Evolutionary conservation across 1,140 invertebrate species (phyloP), one percentile per base, ranked within the genome.

Genomic region (Bombus huntii): DNA sequence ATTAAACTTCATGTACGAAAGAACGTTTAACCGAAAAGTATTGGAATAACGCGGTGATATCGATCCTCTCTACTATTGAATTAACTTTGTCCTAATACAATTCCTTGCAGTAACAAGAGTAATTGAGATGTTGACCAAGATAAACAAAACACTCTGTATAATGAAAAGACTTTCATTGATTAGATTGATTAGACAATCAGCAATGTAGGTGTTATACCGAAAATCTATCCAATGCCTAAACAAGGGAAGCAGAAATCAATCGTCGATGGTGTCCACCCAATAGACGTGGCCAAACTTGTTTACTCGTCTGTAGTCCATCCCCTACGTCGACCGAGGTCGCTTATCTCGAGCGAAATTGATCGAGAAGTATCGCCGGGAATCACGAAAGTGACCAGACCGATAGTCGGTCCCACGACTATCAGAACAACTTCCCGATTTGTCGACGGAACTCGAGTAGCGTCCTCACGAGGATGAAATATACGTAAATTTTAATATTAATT

Each of bases 351-450:
- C 8, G 8, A 37, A 28, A 12, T n/a, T 59, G 57, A 78, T 78
- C 59, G 59, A 78, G 68, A 71, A 72, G 42, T 62, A 86, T 65
- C 25, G 31, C 57, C 34, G 28, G 81, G 66, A 79, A 82, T 72
- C 78, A 57, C 85, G 70, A 83, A 83, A 87, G 42, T 72, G 80
- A 73, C 59, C 75, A n/a, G 62, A 39, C 39, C 25, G 70, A 84
- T 88, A 47, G 44, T 53, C 66, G n/a, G 72, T n/a, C 18, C 42
- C 76, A 39, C 39, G 59, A 83, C 62, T 78, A 47, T 8, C 59
- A 42, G 22, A 34, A 44, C 42, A 65, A 62, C 82, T 57, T 57
- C 70, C 47, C 15, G 34, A 47, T 62, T 53, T 31, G 44, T n/a
- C 71, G 53, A 18, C 15, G 22, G 8, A 18, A 37, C 34, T 22